phyloP scores from a whole-genome alignment of 2,797 vertebrate species.

The Steatocranus sp. region DNA sequence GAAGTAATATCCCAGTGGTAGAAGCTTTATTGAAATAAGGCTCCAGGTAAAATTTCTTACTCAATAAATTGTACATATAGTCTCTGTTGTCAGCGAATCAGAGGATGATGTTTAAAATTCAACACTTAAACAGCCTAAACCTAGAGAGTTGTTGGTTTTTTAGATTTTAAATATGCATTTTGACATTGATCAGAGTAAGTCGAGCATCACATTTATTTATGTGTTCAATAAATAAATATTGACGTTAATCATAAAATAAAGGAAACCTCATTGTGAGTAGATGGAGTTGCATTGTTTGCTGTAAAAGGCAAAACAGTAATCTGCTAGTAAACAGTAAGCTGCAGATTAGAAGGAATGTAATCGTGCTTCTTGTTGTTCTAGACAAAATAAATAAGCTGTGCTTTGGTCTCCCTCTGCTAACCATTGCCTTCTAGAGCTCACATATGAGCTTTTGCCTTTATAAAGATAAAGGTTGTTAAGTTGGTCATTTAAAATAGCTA shows the following conservation, averaged over 20 bases:
- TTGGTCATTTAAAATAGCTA: not conserved
- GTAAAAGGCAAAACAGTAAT: not conserved
- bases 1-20: not conserved
- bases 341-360: not conserved
- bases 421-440: not conserved
- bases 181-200: not conserved
- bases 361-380: not conserved
- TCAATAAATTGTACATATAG: not conserved
- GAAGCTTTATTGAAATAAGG: not conserved
- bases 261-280: not conserved
- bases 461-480: not conserved
- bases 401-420: not conserved
- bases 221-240: rapidly evolving
- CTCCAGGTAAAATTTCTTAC: not conserved
- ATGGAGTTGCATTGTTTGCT: not conserved
- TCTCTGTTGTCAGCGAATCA: not conserved
- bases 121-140: not conserved
- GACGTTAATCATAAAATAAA: not conserved
- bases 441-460: not conserved
- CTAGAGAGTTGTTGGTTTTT: not conserved
- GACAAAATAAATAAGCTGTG: not conserved
- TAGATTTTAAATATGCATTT: not conserved
- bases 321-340: not conserved
- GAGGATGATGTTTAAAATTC: not conserved
- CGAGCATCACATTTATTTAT: not conserved